Base-by-base conservation (phyloP, 2,113 vertebrate genomes). In the Halichoeres trimaculatus region DNA sequence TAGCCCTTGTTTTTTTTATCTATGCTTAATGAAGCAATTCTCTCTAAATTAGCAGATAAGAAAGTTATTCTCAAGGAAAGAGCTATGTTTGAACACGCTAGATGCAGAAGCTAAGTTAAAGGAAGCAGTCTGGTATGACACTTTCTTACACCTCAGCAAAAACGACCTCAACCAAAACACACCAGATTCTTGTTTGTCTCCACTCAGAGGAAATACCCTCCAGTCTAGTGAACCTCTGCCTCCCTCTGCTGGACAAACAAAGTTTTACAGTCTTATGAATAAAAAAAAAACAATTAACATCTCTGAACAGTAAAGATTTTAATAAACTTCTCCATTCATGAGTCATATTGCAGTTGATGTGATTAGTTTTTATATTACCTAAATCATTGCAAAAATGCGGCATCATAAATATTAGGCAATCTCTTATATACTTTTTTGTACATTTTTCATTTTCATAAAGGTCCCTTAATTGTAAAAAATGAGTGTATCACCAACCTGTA, bases 371-470 rank as follows among this genome's bases (percentile, higher is more conserved):
- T 84, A 90, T 79, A 81, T 86, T 83, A 89, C 50, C 79, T 84
- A 84, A 88, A 89, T 90, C 54, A 85, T 69, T 86, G 74, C 57
- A 85, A 88, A 30, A 85, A 88, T 47, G 74, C 80, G 71, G 56
- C 74, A 77, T 90, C 76, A 91, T 92, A 91, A 91, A 91, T 91
- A 92, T 85, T 86, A 80, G 80, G 74, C 78, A 82, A 85, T 88
- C 78, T 88, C 72, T 78, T 83, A 89, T 85, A 91, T 78, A 83
- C 22, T 80, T 89, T 73, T 88, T 88, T 92, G 76, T 89, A 86
- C 87, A 92, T 68, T 80, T n/a, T 73, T 83, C 10, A 78, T 83
- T 17, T n/a, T 87, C 80, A 73, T 73, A 88, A 88, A 82, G 78
- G 73, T 88, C 85, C 86, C 84, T 88, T 76, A 74, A 74, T 64